phyloP scores from a whole-genome alignment of 2,797 vertebrate genomes.

The Phylloscopus collybita region DNA sequence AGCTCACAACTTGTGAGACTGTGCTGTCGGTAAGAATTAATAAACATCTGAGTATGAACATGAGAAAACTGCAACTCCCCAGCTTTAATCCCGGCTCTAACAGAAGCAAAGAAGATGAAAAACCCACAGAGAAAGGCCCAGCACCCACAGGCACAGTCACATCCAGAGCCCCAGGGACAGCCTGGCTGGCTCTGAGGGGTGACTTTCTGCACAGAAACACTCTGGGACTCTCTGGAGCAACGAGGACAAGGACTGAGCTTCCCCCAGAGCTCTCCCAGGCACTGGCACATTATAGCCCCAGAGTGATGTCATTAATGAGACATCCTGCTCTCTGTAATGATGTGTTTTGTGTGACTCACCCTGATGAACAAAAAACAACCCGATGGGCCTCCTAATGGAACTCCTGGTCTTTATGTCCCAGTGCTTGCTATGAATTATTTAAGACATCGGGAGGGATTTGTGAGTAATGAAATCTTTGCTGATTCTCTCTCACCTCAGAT shows the following conservation, averaged over 20 bases:
- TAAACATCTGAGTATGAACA: not conserved
- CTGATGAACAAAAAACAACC: constrained; percentile 45
- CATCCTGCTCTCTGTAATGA: constrained; percentile 16
- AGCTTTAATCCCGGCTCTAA: not conserved
- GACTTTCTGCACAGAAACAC: not conserved
- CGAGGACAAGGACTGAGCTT: not conserved
- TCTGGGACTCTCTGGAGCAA: not conserved
- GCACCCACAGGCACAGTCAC: not conserved
- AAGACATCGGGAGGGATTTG: constrained; percentile 45
- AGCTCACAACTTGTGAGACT: not conserved
- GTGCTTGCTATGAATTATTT: constrained; percentile 60
- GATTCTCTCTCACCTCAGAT: constrained; percentile 37
- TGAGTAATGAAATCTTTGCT: constrained; percentile 50
- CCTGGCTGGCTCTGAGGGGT: not conserved
- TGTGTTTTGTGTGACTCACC: constrained; percentile 24
- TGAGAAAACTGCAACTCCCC: not conserved
- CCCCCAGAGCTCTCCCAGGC: not conserved
- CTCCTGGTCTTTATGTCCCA: constrained; percentile 24
- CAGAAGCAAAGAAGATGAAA: not conserved
- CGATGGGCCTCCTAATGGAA: not conserved
- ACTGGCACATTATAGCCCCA: not conserved
- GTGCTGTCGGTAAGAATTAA: not conserved
- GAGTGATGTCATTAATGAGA: constrained; percentile 45
- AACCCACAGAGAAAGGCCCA: not conserved
- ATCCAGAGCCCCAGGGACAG: not conserved